Percentiles rank a stretch among this genome's conserved stretches.
These are phyloP conservation scores for Tyrophagus putrescentiae DNA, from an alignment of 1,140 invertebrate genomes.

Conservation along the genomic window DNA sequence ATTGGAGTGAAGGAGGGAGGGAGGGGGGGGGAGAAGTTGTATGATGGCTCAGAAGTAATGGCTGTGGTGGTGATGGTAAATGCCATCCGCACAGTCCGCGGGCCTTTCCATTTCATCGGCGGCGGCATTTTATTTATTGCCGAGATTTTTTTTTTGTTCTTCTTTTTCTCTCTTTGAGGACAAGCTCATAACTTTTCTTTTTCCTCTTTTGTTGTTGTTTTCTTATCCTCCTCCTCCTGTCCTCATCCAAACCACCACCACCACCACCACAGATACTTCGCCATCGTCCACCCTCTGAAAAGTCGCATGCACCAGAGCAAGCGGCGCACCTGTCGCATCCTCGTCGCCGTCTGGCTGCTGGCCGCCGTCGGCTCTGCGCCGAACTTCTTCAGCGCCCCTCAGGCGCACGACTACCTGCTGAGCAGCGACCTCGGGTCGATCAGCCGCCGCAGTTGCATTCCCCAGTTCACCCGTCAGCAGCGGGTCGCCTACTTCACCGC, in stretches of 20 bases:
- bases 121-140: too few species aligned
- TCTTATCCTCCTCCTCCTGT: too few species aligned
- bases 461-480: conserved; percentile 32
- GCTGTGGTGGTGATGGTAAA: too few species aligned
- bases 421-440: conserved; percentile 33
- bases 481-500: conserved; percentile 35
- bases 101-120: too few species aligned
- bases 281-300: conserved; percentile 38
- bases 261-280: conserved; percentile 41
- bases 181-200: not conserved
- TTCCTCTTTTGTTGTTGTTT: not conserved
- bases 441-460: conserved; percentile 34
- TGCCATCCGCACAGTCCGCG: too few species aligned
- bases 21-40: too few species aligned
- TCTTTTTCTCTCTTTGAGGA: too few species aligned
- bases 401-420: conserved; percentile 29
- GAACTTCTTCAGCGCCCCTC: conserved; percentile 30
- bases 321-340: conserved; percentile 33
- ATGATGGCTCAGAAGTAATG: too few species aligned
- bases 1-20: too few species aligned
- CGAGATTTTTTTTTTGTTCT: too few species aligned
- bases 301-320: conserved; percentile 35
- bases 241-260: too few species aligned
- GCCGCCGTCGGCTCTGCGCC: conserved; percentile 34
- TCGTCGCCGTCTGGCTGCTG: conserved; percentile 35